These are phyloP conservation scores for Urosaurus nigricauda DNA, from an alignment of 2,797 vertebrate species.

Conservation along the genomic window DNA sequence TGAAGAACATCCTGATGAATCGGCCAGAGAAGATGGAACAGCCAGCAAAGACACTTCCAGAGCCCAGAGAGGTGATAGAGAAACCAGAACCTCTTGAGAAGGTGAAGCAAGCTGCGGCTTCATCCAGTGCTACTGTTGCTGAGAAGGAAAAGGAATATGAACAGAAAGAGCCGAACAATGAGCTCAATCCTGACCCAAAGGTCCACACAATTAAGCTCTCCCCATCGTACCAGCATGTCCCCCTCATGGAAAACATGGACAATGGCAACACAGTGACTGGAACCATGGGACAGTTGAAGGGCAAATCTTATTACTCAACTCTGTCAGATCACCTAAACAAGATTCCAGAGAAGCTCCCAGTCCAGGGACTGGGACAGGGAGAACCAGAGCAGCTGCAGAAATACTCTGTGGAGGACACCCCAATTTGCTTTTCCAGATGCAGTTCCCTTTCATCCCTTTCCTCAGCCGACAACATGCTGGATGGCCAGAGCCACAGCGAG, in stretches of 20 bases:
- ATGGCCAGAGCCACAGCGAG: conserved; percentile 91
- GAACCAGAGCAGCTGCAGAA: conserved; percentile 91
- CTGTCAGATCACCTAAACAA: conserved; percentile 84
- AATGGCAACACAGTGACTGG: conserved; percentile 69
- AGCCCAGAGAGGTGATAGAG: conserved; percentile 68
- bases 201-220: conserved; percentile 94
- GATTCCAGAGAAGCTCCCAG: conserved; percentile 84
- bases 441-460: conserved; percentile 97
- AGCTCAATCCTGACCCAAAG: conserved; percentile 82
- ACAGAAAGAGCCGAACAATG: conserved; percentile 74
- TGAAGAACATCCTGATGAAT: conserved; percentile 83
- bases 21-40: conserved; percentile 71
- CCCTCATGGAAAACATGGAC: conserved; percentile 84
- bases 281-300: background rate
- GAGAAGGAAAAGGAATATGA: conserved; percentile 78
- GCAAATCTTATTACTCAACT: conserved; percentile 77
- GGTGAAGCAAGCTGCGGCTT: conserved; percentile 71
- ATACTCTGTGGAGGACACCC: conserved; percentile 91
- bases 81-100: conserved; percentile 76
- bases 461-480: conserved; percentile 88
- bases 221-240: conserved; percentile 94
- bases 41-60: conserved; percentile 70
- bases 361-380: conserved; percentile 54
- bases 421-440: conserved; percentile 94
- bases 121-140: conserved; percentile 68